A percentile compares a stretch with the other conserved stretches of the same genome.
Conservation (phyloP, 1,140 invertebrate genomes). For the Hylaeus volcanicus region DNA sequence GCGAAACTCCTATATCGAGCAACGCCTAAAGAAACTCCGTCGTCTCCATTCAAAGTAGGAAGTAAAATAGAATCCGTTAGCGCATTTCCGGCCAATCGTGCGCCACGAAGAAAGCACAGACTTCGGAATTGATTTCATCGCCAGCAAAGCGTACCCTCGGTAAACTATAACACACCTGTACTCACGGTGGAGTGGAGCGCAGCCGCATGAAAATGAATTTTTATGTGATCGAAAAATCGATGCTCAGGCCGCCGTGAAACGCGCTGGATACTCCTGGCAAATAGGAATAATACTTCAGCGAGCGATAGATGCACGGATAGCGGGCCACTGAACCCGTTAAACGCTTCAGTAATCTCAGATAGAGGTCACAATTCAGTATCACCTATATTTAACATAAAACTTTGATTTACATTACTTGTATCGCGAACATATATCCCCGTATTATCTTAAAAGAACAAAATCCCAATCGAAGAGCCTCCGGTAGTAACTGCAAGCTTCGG, state of each 20-base stretch:
- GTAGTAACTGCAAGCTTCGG: background rate
- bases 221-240: conserved; percentile 50
- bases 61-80: conserved; percentile 19
- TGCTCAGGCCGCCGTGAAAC: conserved; percentile 36
- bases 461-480: no score
- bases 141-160: conserved; percentile 25
- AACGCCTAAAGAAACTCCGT: no score
- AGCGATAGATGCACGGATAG: conserved; percentile 25
- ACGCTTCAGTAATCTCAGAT: background rate
- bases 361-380: no score
- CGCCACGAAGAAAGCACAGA: conserved; percentile 49
- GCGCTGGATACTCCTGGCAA: conserved; percentile 33
- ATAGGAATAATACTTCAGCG: conserved; percentile 38
- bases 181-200: conserved; percentile 11
- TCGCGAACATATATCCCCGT: no score
- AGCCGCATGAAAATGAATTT: conserved; percentile 29
- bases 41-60: conserved; percentile 8
- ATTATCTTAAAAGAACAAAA: no score
- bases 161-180: conserved; percentile 26
- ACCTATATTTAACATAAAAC: no score
- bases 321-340: conserved; percentile 32
- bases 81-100: conserved; percentile 54
- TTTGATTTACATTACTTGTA: no score
- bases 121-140: conserved; percentile 62
- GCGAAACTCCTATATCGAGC: background rate